phyloP scores from a whole-genome alignment of 2,888 invertebrate genomes.

The Conops quadrifasciatus region DNA sequence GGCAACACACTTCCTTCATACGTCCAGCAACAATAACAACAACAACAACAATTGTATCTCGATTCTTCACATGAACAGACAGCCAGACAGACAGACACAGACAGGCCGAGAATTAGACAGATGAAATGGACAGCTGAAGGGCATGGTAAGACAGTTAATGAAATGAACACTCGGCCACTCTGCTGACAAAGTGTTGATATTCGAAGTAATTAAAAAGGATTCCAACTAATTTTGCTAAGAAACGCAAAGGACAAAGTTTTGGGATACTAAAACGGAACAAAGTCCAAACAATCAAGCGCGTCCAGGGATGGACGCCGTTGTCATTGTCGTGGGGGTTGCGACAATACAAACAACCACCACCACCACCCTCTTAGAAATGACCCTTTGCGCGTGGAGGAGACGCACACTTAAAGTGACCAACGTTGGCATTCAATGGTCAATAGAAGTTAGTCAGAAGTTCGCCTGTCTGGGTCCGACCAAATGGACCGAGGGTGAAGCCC shows the following conservation, averaged over 20 bases:
- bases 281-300: slow-evolving; percentile 48
- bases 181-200: slow-evolving; percentile 59
- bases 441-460: no score
- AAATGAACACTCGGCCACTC: slow-evolving; percentile 51
- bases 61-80: background rate
- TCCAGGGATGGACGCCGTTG: no score
- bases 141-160: slow-evolving; percentile 43
- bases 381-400: no score
- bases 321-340: background rate
- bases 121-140: no score
- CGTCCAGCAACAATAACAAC: no score
- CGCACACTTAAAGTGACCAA: no score
- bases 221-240: slow-evolving; percentile 55
- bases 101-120: background rate
- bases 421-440: no score
- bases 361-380: no score
- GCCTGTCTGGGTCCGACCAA: background rate
- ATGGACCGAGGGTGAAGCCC: slow-evolving; percentile 7
- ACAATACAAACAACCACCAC: no score
- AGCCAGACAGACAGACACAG: slow-evolving; percentile 35
- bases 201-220: slow-evolving; percentile 62
- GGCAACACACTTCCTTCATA: background rate
- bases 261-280: slow-evolving; percentile 57
- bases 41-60: no score
- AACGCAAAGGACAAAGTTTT: background rate